phyloP scores from a whole-genome alignment of 2,888 invertebrate genomes.

The Torymus auratus region DNA sequence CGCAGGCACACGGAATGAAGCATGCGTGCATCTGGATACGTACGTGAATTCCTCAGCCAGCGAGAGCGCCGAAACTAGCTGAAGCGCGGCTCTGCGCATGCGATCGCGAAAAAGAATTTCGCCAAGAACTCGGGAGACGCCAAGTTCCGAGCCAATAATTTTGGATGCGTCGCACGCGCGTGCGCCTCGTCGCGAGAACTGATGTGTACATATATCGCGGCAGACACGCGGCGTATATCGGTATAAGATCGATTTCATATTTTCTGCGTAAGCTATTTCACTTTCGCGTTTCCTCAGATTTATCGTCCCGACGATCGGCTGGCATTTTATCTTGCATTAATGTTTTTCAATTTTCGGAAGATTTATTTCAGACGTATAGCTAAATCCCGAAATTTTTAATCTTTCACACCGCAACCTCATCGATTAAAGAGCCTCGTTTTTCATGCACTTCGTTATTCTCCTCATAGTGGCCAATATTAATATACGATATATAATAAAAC shows the following conservation, averaged over 20 bases:
- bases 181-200: no score
- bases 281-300: no score
- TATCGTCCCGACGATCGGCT: no score
- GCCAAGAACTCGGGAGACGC: neutral
- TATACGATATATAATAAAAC: neutral
- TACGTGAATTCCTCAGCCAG: conserved; percentile 21
- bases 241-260: no score
- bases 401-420: neutral
- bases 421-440: neutral
- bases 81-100: neutral
- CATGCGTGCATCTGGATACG: neutral
- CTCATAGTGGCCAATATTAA: conserved; percentile 4
- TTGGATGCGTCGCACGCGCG: no score
- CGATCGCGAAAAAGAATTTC: no score
- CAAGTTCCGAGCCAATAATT: neutral
- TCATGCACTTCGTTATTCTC: conserved; percentile 23
- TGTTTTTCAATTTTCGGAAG: no score
- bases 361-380: no score
- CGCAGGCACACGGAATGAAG: neutral
- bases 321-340: no score
- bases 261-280: no score
- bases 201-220: no score
- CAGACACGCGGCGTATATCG: no score
- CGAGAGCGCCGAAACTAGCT: conserved; percentile 12
- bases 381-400: neutral